Evolutionary conservation across 2,113 vertebrate species (phyloP), one percentile per base, ranked within the genome.

Genomic region (Ailuropoda melanoleuca): DNA sequence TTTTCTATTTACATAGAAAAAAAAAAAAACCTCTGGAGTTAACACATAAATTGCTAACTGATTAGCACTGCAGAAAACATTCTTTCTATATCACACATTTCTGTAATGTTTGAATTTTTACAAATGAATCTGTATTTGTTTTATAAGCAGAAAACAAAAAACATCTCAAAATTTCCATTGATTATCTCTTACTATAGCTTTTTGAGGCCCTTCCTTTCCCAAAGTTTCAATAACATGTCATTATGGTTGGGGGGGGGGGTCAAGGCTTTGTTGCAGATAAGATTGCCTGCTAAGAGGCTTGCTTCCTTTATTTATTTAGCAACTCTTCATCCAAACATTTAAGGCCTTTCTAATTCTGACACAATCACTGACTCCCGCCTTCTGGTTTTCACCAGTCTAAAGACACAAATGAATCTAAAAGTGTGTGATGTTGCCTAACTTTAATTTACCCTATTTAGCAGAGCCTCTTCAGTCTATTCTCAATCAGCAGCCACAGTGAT

Each of bases 371-470:
- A 83, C 24, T 97, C 58, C 34, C 10, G 0, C 58, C 83, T 91
- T 93, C 26, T 72, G 43, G 34, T 95, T 95, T 93, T 96, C 56
- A 78, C 46, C 66, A 83, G 68, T 83, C 66, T 86, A 50, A 90
- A 94, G 39, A 86, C 14, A 90, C 55, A 96, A 95, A 95, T 90
- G 77, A 93, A 93, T 64, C 85, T 84, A 70, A 68, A 77, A 78
- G 24, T 58, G 31, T 92, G 24, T 93, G 34, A 68, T 34, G 46
- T 7, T 83, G 31, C 39, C 77, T 95, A 88, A 95, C 37, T 77
- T 95, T 95, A 88, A 88, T 60, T 88, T 81, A 89, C 75, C n/a
- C n/a, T 62, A 74, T 37, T 93, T 91, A 95, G n/a, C 55, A 97
- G 48, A 90, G 62, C 62, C 75, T 96, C 94, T 64, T 88, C 21